Percentiles rank a stretch among this genome's conserved stretches.
Conservation (phyloP, 1,140 invertebrate species). For the Papilio xuthus region DNA sequence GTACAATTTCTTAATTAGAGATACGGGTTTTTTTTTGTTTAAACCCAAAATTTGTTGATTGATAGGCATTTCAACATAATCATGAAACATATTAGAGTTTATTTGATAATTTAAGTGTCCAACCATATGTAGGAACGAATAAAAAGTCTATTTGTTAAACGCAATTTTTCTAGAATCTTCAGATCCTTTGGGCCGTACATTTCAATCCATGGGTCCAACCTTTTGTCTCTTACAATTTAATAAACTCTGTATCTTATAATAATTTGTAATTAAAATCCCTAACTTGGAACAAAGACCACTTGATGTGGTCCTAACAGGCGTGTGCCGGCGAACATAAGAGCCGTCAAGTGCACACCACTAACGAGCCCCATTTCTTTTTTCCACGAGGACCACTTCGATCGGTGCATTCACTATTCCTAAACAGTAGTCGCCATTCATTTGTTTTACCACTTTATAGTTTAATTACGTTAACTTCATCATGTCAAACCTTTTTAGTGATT, state of each 20-base stretch:
- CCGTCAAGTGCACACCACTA: conserved; percentile 18
- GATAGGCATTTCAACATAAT: too few species aligned
- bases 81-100: too few species aligned
- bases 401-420: neutral
- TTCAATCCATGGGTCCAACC: too few species aligned
- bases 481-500: neutral
- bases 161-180: too few species aligned
- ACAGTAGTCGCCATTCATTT: neutral
- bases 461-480: neutral
- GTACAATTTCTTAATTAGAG: too few species aligned
- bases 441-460: neutral
- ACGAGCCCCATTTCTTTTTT: neutral
- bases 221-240: too few species aligned
- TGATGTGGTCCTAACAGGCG: neutral
- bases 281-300: conserved; percentile 6
- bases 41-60: too few species aligned
- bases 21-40: too few species aligned
- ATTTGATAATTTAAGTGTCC: too few species aligned
- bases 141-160: too few species aligned
- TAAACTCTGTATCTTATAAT: neutral
- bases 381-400: conserved; percentile 15
- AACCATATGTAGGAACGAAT: too few species aligned
- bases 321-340: neutral
- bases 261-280: neutral
- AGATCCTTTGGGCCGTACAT: too few species aligned